Evolutionary conservation across 2,113 vertebrate species (phyloP).

Genomic region (Ptilonorhynchus violaceus): DNA sequence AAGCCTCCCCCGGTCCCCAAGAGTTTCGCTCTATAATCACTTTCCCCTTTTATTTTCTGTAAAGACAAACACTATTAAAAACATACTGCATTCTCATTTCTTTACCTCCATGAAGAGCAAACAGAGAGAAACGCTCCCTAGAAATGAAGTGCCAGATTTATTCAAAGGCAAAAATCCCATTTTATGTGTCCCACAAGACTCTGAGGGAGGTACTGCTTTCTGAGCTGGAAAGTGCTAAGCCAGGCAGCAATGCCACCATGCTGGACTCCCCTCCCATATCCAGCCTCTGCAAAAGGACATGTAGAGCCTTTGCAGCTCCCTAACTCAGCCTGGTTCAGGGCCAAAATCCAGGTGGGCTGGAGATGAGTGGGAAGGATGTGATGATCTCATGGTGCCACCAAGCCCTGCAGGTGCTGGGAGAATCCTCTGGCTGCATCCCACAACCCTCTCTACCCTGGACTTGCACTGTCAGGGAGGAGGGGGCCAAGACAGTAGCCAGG

Average conservation of each 20-base stretch:
- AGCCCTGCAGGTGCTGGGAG: neutral
- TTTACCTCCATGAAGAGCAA: neutral
- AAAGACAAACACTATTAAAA: conserved; percentile 9
- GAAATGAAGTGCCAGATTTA: neutral
- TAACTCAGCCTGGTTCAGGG: neutral
- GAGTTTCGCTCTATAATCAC: neutral
- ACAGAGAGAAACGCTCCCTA: neutral
- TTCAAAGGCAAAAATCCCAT: conserved; percentile 4
- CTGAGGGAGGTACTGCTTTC: neutral
- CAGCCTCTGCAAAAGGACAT: neutral
- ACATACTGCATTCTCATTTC: neutral
- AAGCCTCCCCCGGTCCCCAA: neutral
- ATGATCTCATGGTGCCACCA: neutral
- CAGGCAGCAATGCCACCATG: neutral
- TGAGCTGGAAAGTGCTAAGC: neutral
- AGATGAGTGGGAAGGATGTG: neutral
- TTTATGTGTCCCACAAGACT: neutral
- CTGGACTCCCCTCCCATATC: neutral
- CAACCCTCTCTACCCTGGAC: neutral
- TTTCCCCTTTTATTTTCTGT: neutral
- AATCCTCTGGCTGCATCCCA: neutral
- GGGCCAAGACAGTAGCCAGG: neutral
- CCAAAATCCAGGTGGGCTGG: neutral
- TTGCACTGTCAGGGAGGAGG: neutral
- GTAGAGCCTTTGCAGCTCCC: neutral